Percentiles rank a stretch among this genome's conserved stretches.
Evolutionary conservation across 2,113 vertebrate species (phyloP).

Genomic region (Aepyceros melampus): DNA sequence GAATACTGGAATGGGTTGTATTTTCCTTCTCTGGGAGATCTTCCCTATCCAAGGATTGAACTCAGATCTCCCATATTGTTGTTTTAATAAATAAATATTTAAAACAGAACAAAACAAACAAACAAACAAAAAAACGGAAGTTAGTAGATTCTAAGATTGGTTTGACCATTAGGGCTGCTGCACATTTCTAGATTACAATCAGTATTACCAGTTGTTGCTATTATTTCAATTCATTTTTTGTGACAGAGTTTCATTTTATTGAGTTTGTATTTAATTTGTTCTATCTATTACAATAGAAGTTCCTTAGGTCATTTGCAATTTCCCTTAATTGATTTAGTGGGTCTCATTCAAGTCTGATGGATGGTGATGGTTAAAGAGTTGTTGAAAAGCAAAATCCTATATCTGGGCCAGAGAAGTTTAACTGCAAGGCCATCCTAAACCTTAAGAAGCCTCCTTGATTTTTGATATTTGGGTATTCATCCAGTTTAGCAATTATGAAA

Average conservation of each 20-base stretch:
- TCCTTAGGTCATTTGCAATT: not conserved
- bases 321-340: not conserved
- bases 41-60: too few relatives aligned
- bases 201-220: not conserved
- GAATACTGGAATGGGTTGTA: too few relatives aligned
- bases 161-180: not conserved
- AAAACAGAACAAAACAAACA: not conserved
- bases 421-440: fast-evolving
- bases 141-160: not conserved
- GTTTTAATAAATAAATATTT: not conserved
- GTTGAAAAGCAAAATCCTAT: not conserved
- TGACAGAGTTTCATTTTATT: not conserved
- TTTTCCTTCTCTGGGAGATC: too few relatives aligned
- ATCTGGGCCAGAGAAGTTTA: not conserved
- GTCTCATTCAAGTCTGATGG: not conserved
- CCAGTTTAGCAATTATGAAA: not conserved
- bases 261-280: not conserved
- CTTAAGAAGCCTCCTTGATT: not conserved
- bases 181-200: not conserved
- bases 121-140: not conserved
- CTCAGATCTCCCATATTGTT: too few relatives aligned
- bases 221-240: not conserved
- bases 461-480: not conserved
- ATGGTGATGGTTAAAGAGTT: not conserved
- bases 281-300: not conserved